A percentile compares a stretch with the other conserved stretches of the same genome.
Evolutionary conservation across 1,140 invertebrate genomes (phyloP).

Genomic region (Neodiprion lecontei): DNA sequence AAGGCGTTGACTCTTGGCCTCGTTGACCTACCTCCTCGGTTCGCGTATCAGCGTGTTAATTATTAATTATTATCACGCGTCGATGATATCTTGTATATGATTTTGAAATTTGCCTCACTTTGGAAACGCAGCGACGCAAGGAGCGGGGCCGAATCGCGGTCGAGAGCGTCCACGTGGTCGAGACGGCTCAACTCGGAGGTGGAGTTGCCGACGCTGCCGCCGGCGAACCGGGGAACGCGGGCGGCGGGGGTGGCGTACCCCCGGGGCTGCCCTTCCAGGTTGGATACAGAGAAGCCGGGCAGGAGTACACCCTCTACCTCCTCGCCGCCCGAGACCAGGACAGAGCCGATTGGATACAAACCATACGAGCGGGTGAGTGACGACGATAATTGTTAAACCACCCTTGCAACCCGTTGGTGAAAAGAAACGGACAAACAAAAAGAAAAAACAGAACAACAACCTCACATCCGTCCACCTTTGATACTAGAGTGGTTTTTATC

Average conservation of each 20-base stretch:
- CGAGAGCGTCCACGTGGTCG: slow-evolving; percentile 76
- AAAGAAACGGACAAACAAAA: background rate
- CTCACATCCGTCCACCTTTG: background rate
- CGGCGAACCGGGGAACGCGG: slow-evolving; percentile 43
- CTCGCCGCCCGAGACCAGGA: slow-evolving; percentile 75
- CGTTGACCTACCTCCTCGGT: too few relatives aligned
- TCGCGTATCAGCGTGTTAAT: too few relatives aligned
- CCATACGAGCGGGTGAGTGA: slow-evolving; percentile 74
- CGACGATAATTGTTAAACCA: background rate
- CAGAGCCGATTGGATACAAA: slow-evolving; percentile 78
- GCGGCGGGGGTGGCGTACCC: slow-evolving; percentile 45
- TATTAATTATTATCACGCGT: too few relatives aligned
- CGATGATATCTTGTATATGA: too few relatives aligned
- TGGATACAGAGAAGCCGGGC: slow-evolving; percentile 74
- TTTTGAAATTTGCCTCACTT: background rate
- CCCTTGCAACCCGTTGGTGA: background rate
- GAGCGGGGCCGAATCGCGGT: slow-evolving; percentile 81
- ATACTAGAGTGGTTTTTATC: too few relatives aligned
- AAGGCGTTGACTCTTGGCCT: too few relatives aligned
- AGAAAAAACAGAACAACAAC: background rate
- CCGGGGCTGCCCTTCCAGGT: slow-evolving; percentile 73
- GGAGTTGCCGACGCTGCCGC: slow-evolving; percentile 39
- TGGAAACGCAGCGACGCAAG: slow-evolving; percentile 71
- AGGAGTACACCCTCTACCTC: slow-evolving; percentile 81
- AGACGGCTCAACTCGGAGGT: slow-evolving; percentile 71